Evolutionary conservation across 1,140 invertebrate species (phyloP).

Genomic region (Bombus fervidus): DNA sequence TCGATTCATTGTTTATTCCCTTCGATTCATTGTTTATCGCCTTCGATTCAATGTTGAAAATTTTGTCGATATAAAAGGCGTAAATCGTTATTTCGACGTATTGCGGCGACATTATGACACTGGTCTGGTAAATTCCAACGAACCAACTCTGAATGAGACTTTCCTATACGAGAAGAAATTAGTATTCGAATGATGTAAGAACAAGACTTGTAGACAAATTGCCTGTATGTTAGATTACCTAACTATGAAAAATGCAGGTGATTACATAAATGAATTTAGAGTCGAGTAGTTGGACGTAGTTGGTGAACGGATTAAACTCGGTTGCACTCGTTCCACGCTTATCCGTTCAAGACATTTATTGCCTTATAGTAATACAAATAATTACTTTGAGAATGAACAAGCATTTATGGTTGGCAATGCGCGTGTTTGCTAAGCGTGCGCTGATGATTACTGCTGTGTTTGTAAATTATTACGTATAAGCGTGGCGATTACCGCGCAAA

Average conservation of each 20-base stretch:
- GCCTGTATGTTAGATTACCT: not conserved
- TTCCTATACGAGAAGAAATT: not conserved
- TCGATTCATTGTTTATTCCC: too few relatives aligned
- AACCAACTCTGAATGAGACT: not conserved
- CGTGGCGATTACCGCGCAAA: not conserved
- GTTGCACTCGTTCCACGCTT: not conserved
- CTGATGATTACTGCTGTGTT: not conserved
- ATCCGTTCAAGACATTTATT: not conserved
- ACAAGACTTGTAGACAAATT: not conserved
- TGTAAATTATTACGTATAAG: constrained; percentile 2
- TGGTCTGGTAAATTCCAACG: not conserved
- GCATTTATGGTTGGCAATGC: not conserved
- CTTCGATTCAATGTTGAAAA: too few relatives aligned
- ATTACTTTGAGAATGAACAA: not conserved
- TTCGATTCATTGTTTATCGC: too few relatives aligned
- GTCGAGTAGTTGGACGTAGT: not conserved
- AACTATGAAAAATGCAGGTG: not conserved
- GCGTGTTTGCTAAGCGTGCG: not conserved
- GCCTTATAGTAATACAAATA: not conserved
- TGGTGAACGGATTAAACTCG: not conserved
- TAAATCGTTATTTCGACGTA: rapidly evolving
- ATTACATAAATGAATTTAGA: not conserved
- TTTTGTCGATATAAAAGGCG: not conserved
- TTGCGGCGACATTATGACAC: too few relatives aligned
- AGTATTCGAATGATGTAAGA: not conserved